Evolutionary conservation across 23 tunicate genomes (phyloP), one percentile per base, ranked within the genome.

Genomic region (Corella eumyota): DNA sequence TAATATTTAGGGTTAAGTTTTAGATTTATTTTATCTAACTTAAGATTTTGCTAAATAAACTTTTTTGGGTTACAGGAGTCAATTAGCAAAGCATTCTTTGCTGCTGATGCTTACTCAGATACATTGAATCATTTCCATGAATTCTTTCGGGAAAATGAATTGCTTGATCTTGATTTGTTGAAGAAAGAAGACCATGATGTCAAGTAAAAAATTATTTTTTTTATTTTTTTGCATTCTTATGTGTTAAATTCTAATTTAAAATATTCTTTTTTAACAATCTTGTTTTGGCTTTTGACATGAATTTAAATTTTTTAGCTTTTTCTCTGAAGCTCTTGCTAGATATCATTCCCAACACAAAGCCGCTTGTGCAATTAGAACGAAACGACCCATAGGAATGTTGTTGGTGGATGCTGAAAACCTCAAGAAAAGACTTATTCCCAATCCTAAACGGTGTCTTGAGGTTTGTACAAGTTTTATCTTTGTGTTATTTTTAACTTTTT

Each of bases 371-470:
- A 83, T 92, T 34, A 65, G 70, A 48, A 66, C 52, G 40, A 70
- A 65, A 56, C 82, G 98, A 65, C 62, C 81, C 0, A 64, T 92
- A 25, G 98, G 98, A 20, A 75, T 92, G 81, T 62, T 92, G 51
- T 64, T 81, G 31, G 81, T 92, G 29, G 98, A 92, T 38, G 91
- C 76, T 24, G 72, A 59, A 20, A 65, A 81, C 51, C 45, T 92
- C 32, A 92, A 82, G 53, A 46, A 66, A 30, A 49, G 61, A 31
- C 75, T 92, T 2, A 79, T 92, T 51, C 98, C 98, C 35, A 92
- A 92, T 55, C 98, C 98, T 1, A 61, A 83, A 37, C 77, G 98
- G 26, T 92, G 98, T 62, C 76, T 92, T 27, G 87, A 88, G 36
- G 96, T 88, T 51, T 62, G 70, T 65, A 37, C 0, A n/a, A n/a